These are phyloP conservation scores for Isotomurus palustris DNA, from an alignment of 2,888 invertebrate genomes.

Conservation along the genomic window DNA sequence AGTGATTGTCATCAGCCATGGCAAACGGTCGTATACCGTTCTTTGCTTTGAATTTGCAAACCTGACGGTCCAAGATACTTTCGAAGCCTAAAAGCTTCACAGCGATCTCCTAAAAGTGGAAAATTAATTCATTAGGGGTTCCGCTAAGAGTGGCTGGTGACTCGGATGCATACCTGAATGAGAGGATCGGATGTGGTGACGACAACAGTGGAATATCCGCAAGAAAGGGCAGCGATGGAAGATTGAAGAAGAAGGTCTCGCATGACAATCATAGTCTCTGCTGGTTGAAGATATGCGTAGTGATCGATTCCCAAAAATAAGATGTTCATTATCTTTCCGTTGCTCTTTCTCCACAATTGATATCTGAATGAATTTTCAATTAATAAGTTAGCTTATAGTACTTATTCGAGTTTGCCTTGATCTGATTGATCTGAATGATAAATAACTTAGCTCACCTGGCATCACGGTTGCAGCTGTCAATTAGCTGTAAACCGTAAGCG, in stretches of 20 bases:
- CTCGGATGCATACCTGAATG: not conserved
- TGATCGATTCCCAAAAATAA: not conserved
- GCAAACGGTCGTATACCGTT: slow-evolving; percentile 6
- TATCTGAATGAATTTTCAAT: slow-evolving; percentile 1
- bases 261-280: not conserved
- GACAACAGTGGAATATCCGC: slow-evolving; percentile 1
- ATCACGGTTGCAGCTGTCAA: no score
- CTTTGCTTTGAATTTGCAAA: slow-evolving; percentile 2
- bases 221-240: not conserved
- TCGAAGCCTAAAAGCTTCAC: not conserved
- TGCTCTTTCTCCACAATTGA: slow-evolving; percentile 1
- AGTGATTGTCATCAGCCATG: not conserved
- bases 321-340: not conserved
- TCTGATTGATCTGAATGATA: no score
- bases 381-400: no score
- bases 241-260: not conserved
- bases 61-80: slow-evolving; percentile 1
- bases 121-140: not conserved
- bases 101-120: not conserved
- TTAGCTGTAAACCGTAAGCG: slow-evolving; percentile 4
- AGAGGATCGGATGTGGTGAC: not conserved
- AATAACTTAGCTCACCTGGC: no score
- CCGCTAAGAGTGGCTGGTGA: not conserved
- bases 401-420: no score
- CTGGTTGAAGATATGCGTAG: not conserved